Base-by-base conservation (phyloP, 2,113 vertebrate species). In the Phyllostomus discolor region DNA sequence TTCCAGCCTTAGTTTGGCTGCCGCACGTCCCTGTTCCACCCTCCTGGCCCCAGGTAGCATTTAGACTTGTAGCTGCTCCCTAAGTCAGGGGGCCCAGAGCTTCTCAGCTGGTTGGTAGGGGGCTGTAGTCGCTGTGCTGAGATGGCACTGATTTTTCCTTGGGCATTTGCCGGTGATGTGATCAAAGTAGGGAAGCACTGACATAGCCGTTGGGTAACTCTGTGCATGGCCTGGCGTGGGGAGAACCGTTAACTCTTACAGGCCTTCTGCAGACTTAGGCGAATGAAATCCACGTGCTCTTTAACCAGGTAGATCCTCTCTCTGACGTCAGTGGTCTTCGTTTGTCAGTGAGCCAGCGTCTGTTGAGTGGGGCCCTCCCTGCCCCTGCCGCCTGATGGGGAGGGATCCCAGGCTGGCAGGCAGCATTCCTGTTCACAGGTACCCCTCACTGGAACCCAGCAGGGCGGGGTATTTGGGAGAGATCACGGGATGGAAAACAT, bases 401-500 rank as follows among this genome's bases (percentile, higher is more conserved):
- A 28, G 48, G 67, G 12, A 5, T 46, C 0, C 0, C 5, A 35
- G 33, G 5, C 16, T 46, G 62, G 62, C 12, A 26, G n/a, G 35
- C 38, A 26, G 2, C 1, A 1, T 28, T 10, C 20, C 81, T 6
- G 2, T 7, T 46, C 57, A 4, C 16, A 0, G 26, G 14, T 5
- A 4, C 14, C 1, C 33, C 66, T 19, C 7, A 46, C 43, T 10
- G 38, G 15, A n/a, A 48, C 64, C 0, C 10, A 80, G 66, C 20
- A 41, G 8, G 5, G 10, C 16, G 46, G 54, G n/a, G 7, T 38
- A n/a, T 9, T 69, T 67, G 59, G 17, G 81, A 87, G 19, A 80
- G 2, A 7, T 43, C 4, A 2, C 33, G 1, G 38, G 1, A 88
- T 79, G 75, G 88, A 87, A 28, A 64, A 16, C 43, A 15, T 38